Base-by-base conservation (phyloP, 37 sponge, comb jelly and placozoan species). In the Mnemiopsis leidyi region DNA sequence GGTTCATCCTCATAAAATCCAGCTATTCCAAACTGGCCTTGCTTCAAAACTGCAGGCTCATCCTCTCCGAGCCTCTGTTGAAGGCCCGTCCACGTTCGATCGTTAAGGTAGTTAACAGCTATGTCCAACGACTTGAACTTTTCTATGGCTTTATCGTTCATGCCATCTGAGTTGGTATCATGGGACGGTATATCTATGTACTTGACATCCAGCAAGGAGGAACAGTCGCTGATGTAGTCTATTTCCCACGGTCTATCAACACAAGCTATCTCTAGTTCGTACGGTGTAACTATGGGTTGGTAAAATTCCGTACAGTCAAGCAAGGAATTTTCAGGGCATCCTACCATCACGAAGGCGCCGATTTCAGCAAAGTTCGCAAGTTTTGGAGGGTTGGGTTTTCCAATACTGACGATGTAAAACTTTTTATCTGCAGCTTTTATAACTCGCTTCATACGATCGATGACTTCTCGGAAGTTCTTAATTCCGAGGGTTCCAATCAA, bases 341-440 rank as follows among this genome's bases (percentile, higher is more conserved):
- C 97, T 68, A 98, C 95, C 73, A 98, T 94, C 69, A 98, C 99
- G 92, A 94, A 98, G 18, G 97, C 76, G 37, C 96, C 97, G 0
- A 98, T 92, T 79, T 98, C 99, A 95, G 97, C 93, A 93, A 98
- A 98, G 76, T 98, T 98, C 33, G 97, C 99, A 76, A 98, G 93
- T 94, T 98, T 98, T 68, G 97, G 95, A 24, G 94, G 93, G 82
- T 98, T 97, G 26, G 97, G 82, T 82, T 98, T 98, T n/a, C 99
- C 99, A 35, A 98, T 94, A 5, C 95, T 96, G 69, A 98, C 83
- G 23, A 95, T 95, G 94, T 98, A 98, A 69, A 93, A 96, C 97
- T 92, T 37, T 31, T 98, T 98, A 26, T 96, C 96, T 37, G 94
- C 95, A 37, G 94, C 9, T 36, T 93, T 95, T 38, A 97, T 76